These are phyloP conservation scores for Indicator indicator DNA, from an alignment of 2,113 vertebrate genomes.

Conservation along the genomic window DNA sequence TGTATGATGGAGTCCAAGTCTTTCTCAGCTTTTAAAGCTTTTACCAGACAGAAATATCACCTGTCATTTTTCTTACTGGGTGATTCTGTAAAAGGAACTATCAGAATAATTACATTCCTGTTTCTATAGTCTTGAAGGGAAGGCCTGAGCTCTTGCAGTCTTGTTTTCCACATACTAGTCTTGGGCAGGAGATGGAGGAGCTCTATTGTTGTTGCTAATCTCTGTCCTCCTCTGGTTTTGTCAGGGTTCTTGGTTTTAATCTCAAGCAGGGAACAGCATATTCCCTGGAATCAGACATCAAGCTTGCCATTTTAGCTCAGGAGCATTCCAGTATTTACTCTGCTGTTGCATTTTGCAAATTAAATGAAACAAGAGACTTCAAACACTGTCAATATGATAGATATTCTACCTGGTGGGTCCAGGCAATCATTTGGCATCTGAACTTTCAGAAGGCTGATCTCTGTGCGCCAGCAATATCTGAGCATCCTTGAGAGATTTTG, in stretches of 20 bases:
- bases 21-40: conserved; percentile 11
- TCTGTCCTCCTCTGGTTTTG: neutral
- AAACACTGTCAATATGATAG: conserved; percentile 32
- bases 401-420: neutral
- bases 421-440: conserved; percentile 27
- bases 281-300: neutral
- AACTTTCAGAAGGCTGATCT: conserved; percentile 30
- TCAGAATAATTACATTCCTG: neutral
- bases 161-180: neutral
- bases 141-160: neutral
- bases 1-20: neutral
- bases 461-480: neutral
- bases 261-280: neutral
- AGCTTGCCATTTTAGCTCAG: conserved; percentile 1
- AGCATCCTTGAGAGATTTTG: neutral
- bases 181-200: neutral
- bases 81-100: neutral
- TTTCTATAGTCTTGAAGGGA: neutral
- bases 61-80: neutral
- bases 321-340: conserved; percentile 25
- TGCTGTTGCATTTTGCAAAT: conserved; percentile 49
- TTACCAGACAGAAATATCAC: neutral
- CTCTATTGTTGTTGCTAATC: neutral
- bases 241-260: conserved; percentile 35
- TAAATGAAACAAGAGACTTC: conserved; percentile 23